These are phyloP conservation scores for Phymastichus coffea DNA, from an alignment of 1,140 invertebrate species.

Conservation along the genomic window DNA sequence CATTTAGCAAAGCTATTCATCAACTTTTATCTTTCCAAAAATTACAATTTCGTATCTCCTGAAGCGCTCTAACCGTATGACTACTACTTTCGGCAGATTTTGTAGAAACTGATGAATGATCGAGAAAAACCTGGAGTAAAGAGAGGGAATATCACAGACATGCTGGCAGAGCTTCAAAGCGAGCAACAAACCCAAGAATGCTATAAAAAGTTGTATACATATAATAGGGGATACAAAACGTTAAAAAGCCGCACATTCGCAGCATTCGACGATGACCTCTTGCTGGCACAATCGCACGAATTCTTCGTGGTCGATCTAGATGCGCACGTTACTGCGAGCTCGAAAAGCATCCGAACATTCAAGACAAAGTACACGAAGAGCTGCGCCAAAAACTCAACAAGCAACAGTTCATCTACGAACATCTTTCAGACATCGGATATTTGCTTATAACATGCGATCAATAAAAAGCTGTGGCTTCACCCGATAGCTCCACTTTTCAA, in stretches of 20 bases:
- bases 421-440: slow-evolving; percentile 37
- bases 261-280: slow-evolving; percentile 30
- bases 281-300: slow-evolving; percentile 40
- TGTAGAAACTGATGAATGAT: slow-evolving; percentile 33
- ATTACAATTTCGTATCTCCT: too few relatives aligned
- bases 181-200: slow-evolving; percentile 27
- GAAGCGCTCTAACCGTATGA: too few relatives aligned
- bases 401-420: slow-evolving; percentile 32
- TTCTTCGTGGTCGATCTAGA: slow-evolving; percentile 59
- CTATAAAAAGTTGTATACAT: too few relatives aligned
- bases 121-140: slow-evolving; percentile 31
- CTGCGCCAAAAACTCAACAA: slow-evolving; percentile 50
- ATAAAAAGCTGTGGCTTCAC: slow-evolving; percentile 54
- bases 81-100: slow-evolving; percentile 32
- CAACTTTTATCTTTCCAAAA: slow-evolving; percentile 31
- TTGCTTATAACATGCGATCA: too few relatives aligned
- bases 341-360: slow-evolving; percentile 36
- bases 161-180: slow-evolving; percentile 35
- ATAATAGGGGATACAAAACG: too few relatives aligned
- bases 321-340: slow-evolving; percentile 56
- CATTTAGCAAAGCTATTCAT: slow-evolving; percentile 38
- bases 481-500: slow-evolving; percentile 60
- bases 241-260: too few relatives aligned
- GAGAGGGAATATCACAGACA: slow-evolving; percentile 36
- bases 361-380: slow-evolving; percentile 58